Percentiles rank a stretch among this genome's conserved stretches.
Conservation (phyloP, 1,140 invertebrate species). For the Chrysomallon squamiferum region DNA sequence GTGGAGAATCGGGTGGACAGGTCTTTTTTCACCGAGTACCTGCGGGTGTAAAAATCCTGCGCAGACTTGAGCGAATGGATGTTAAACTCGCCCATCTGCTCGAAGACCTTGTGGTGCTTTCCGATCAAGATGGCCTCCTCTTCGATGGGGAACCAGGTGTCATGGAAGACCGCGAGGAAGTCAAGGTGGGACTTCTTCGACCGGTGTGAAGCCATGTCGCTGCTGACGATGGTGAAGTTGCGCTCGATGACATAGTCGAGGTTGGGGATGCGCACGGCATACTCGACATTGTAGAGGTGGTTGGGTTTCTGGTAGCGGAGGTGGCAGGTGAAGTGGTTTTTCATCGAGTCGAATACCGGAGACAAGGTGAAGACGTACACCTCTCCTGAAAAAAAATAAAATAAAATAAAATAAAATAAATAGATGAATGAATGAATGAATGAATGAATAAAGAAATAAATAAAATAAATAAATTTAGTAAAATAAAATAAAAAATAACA, state of each 20-base stretch:
- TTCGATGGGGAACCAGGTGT: constrained; percentile 28
- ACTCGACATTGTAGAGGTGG: constrained; percentile 47
- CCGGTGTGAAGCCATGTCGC: constrained; percentile 22
- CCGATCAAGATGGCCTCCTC: constrained; percentile 44
- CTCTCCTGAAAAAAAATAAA: constrained; percentile 36
- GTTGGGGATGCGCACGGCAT: constrained; percentile 36
- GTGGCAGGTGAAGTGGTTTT: constrained; percentile 44
- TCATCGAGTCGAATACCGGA: constrained; percentile 40
- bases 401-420: not conserved
- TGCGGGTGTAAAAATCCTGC: constrained; percentile 24
- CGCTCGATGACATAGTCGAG: constrained; percentile 33
- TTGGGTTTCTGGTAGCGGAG: constrained; percentile 36
- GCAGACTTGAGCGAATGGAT: constrained; percentile 36
- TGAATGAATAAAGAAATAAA: too few relatives aligned
- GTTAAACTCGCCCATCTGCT: constrained; percentile 30
- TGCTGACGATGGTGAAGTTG: constrained; percentile 22
- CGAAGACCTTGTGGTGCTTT: constrained; percentile 19
- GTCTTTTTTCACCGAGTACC: constrained; percentile 7
- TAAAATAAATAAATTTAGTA: too few relatives aligned
- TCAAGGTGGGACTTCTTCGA: constrained; percentile 3
- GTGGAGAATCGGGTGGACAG: constrained; percentile 16
- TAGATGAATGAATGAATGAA: too few relatives aligned
- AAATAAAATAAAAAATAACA: too few relatives aligned
- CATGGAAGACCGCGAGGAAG: constrained; percentile 27
- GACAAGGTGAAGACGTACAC: constrained; percentile 45